These are phyloP conservation scores for Lysiphlebus fabarum DNA, from an alignment of 1,140 invertebrate genomes.

Conservation along the genomic window DNA sequence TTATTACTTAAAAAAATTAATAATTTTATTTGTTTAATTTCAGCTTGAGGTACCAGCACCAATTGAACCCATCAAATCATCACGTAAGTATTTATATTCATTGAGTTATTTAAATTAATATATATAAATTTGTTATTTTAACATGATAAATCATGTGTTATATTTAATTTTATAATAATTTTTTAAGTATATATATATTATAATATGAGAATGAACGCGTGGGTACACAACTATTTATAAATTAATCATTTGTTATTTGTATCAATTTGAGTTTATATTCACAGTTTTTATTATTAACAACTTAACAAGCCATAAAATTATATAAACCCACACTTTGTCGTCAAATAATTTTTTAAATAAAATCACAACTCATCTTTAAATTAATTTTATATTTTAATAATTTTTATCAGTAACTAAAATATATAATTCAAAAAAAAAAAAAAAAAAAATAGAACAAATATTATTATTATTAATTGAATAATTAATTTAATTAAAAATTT, in stretches of 20 bases:
- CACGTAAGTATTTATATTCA: conserved; percentile 25
- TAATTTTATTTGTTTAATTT: conserved; percentile 31
- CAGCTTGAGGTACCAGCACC: conserved; percentile 39
- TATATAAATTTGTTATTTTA: not conserved
- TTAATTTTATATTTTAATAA: no score
- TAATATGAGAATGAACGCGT: conserved; percentile 9
- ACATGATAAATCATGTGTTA: not conserved
- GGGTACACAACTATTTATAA: conserved; percentile 33
- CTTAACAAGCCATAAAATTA: conserved; percentile 19
- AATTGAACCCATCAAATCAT: conserved; percentile 36
- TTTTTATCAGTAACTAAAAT: no score
- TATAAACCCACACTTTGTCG: conserved; percentile 12
- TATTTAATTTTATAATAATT: no score
- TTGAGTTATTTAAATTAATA: not conserved
- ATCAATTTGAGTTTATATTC: no score
- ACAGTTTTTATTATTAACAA: conserved; percentile 11
- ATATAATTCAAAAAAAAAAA: no score
- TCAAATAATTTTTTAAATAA: conserved; percentile 4
- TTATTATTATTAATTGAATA: no score
- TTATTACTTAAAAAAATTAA: conserved; percentile 2
- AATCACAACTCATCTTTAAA: no score
- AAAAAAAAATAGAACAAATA: no score
- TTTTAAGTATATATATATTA: not conserved
- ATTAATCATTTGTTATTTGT: conserved; percentile 33
- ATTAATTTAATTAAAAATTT: no score